phyloP scores from a whole-genome alignment of 2,888 invertebrate genomes.

The Plebejus melissa region DNA sequence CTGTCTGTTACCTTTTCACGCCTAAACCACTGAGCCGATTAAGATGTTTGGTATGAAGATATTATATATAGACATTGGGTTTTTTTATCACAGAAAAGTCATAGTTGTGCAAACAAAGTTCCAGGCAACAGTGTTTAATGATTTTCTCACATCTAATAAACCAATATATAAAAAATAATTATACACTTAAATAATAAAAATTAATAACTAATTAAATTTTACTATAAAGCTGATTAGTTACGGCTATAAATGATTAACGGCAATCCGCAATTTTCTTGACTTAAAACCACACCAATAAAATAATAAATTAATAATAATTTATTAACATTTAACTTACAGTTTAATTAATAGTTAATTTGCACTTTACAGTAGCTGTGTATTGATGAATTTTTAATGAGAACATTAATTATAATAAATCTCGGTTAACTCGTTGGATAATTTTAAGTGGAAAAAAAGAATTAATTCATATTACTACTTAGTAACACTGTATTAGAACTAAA shows the following conservation, averaged over 20 bases:
- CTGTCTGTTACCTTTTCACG: too few species aligned
- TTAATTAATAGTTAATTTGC: not conserved
- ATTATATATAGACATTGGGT: too few species aligned
- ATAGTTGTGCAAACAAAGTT: not conserved
- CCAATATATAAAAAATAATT: not conserved
- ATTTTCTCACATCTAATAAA: not conserved
- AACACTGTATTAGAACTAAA: too few species aligned
- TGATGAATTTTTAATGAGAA: conserved; percentile 5
- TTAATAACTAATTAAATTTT: not conserved
- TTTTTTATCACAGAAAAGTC: too few species aligned
- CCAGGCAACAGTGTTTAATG: not conserved
- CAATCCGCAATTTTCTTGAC: not conserved
- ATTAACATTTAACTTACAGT: not conserved
- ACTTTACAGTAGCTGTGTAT: not conserved
- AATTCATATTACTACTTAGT: not conserved
- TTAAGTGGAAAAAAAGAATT: not conserved
- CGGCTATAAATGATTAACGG: not conserved
- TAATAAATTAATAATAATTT: not conserved
- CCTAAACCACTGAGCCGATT: too few species aligned
- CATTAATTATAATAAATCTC: not conserved
- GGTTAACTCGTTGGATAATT: not conserved
- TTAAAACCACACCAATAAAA: not conserved
- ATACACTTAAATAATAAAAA: not conserved
- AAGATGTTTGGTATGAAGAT: too few species aligned
- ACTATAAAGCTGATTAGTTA: not conserved